Evolutionary conservation across 2,113 vertebrate species (phyloP), one percentile per base, ranked within the genome.

Genomic region (Rafetus swinhoei): DNA sequence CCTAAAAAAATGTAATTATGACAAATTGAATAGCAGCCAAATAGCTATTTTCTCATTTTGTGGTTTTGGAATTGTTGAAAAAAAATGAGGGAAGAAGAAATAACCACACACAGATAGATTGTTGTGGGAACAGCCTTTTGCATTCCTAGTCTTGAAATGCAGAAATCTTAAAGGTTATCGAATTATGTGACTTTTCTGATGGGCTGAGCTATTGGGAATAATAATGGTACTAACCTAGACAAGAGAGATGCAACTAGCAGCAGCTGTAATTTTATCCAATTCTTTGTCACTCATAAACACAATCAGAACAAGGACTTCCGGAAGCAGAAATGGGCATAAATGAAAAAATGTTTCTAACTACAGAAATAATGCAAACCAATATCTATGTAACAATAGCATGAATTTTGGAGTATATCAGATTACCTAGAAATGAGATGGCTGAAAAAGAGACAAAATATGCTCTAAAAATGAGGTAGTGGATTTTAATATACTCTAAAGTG

Each of bases 1-100:
- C 14, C 7, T 35, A 19, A 18, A 21, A 10, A 4, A 9, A 9
- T 16, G n/a, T 8, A 72, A 16, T 35, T 2, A 0, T 72, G 18
- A 18, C 18, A 21, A 72, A 72, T 35, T 21, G 65, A 35, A 35
- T 21, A 72, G 65, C 65, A 72, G n/a, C 65, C 35, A 4, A 18
- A 72, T 13, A 35, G 65, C 21, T 21, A 72, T 72, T 35, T 18
- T 9, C n/a, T 35, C n/a, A 21, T 72, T 45, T 72, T 35, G 65
- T 72, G 65, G 32, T 35, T 72, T 72, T 72, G 65, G n/a, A 72
- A 35, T 21, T 72, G 32, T 35, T 21, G 8, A n/a, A 35, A 35
- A 69, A 16, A 69, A n/a, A 18, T 8, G 8, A 35, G 65, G 32
- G 32, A n/a, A n/a, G 65, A 8, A 69, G 35, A 69, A 69, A 35